Percentiles rank a stretch among this genome's conserved stretches.
Conservation (phyloP, 2,797 vertebrate species). For the Sebastes taczanowskii region DNA sequence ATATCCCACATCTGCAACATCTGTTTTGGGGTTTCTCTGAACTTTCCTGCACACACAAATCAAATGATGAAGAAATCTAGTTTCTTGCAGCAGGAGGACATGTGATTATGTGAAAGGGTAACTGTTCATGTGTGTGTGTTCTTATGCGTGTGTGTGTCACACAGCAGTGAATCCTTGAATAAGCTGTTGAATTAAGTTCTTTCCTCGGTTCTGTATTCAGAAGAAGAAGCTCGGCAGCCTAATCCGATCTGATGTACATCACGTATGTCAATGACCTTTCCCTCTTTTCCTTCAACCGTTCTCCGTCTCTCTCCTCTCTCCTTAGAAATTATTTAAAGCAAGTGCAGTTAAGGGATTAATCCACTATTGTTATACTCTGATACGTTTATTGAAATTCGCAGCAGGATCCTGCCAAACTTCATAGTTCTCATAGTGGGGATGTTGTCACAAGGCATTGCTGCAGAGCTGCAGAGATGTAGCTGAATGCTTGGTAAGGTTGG, state of each 20-base stretch:
- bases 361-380: constrained; percentile 25
- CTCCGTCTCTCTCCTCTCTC: constrained; percentile 23
- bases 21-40: neutral
- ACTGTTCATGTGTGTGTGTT: neutral
- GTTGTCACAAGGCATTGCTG: neutral
- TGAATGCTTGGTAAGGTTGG: constrained; percentile 7
- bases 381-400: constrained; percentile 35
- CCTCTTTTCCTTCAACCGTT: neutral
- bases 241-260: constrained; percentile 33
- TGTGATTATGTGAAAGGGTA: neutral
- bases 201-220: constrained; percentile 22
- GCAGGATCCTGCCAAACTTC: constrained; percentile 21
- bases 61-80: neutral
- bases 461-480: constrained; percentile 10
- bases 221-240: constrained; percentile 5
- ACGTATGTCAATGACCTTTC: constrained; percentile 34
- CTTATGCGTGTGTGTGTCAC: neutral
- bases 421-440: constrained; percentile 3
- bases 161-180: neutral
- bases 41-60: neutral
- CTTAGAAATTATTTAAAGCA: constrained; percentile 82
- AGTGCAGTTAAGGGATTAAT: constrained; percentile 85
- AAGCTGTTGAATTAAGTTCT: neutral
- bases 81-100: neutral
- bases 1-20: neutral